These are phyloP conservation scores for Lasioglossum marginatum DNA, from an alignment of 2,888 invertebrate species.

Conservation along the genomic window DNA sequence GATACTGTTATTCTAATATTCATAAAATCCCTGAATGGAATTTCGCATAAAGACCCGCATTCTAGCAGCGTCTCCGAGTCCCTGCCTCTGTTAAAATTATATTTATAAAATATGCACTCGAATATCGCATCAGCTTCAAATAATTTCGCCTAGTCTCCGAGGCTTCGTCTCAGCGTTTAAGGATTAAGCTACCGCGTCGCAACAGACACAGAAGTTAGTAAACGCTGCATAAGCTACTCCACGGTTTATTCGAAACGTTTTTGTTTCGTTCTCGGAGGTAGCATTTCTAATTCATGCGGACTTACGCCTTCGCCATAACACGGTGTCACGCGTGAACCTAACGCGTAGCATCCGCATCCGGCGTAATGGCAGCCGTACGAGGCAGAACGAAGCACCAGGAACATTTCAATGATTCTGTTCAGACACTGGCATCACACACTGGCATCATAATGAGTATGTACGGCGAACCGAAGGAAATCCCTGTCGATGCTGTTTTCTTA, in stretches of 20 bases:
- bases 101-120: not conserved
- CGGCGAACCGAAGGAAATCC: constrained; percentile 26
- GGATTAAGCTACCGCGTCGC: not conserved
- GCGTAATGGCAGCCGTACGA: not conserved
- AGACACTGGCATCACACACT: constrained; percentile 26
- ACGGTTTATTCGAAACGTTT: not conserved
- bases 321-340: constrained; percentile 46
- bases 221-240: not conserved
- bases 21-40: not conserved
- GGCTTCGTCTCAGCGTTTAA: not conserved
- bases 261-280: not conserved
- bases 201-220: not conserved
- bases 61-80: not conserved
- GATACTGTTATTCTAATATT: not conserved
- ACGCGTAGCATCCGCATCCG: constrained; percentile 9
- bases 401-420: constrained; percentile 63
- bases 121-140: not conserved
- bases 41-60: too few species aligned
- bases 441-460: constrained; percentile 46
- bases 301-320: constrained; percentile 58
- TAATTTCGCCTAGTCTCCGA: not conserved
- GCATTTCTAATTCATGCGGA: constrained; percentile 40
- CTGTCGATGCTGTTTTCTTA: constrained; percentile 23
- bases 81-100: not conserved
- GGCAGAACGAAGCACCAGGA: constrained; percentile 35